Conservation (phyloP, 2,113 vertebrate species). For the Ardeotis arabs region DNA sequence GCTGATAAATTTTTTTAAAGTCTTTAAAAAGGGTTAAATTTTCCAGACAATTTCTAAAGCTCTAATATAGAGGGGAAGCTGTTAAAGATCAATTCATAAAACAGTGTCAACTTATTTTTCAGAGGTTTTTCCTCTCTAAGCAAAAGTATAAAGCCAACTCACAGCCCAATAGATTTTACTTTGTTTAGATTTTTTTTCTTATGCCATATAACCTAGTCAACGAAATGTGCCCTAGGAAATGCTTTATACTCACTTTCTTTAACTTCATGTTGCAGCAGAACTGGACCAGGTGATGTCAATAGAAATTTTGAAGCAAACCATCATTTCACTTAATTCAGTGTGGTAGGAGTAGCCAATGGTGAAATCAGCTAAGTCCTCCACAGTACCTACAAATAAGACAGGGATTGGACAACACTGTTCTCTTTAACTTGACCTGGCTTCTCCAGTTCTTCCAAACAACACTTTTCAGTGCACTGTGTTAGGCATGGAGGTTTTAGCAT, state of each 20-base stretch:
- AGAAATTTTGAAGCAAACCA: not conserved
- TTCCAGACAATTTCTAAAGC: constrained; percentile 3
- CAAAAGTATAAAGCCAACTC: not conserved
- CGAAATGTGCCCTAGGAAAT: not conserved
- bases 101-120: not conserved
- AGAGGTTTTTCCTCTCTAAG: not conserved
- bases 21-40: not conserved
- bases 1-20: not conserved
- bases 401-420: not conserved
- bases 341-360: not conserved
- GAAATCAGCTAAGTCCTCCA: not conserved
- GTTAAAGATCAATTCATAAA: constrained; percentile 24
- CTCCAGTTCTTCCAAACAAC: not conserved
- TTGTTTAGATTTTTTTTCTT: not conserved
- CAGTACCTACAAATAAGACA: not conserved
- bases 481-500: not conserved
- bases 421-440: not conserved
- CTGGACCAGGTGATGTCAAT: not conserved
- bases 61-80: not conserved
- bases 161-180: not conserved
- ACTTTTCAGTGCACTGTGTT: not conserved
- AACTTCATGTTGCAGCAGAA: not conserved
- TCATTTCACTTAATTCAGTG: not conserved
- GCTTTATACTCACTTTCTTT: not conserved
- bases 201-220: not conserved